Base-by-base conservation (phyloP, 2,888 invertebrate genomes). In the Anaspis maculata region DNA sequence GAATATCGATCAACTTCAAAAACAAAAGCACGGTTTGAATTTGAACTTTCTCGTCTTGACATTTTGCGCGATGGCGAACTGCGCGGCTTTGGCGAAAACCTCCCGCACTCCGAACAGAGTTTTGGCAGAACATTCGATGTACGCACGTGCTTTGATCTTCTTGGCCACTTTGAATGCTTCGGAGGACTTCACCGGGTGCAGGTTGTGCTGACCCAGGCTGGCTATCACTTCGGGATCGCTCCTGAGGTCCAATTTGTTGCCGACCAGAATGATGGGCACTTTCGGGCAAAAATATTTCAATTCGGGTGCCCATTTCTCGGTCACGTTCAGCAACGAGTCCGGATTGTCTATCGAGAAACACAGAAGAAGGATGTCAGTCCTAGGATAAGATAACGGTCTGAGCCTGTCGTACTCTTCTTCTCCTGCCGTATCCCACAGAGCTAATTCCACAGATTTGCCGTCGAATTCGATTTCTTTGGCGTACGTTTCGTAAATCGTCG, bases 301-400 rank as follows among this genome's bases (percentile, higher is more conserved):
- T 64, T 77, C 77, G 1, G 76, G 76, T 15, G 69, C 71, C 77
- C 77, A 77, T 53, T 76, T 78, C 51, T 74, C 73, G 11, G 69
- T 69, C 39, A 78, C 73, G 52, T 78, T 77, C 48, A 72, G 69
- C 48, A 77, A 59, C 43, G 73, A 74, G 56, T 73, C 73, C 3
- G 74, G 76, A 44, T 69, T 71, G 56, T 76, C 76, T 41, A 77
- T 71, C 28, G 72, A 68, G 61, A 76, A 77, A 58, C 77, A 78
- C 67, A 77, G 72, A 28, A 78, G 61, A 37, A 78, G 73, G 39
- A 76, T 73, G 54, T 76, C 73, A 3, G 76, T 76, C 54, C 75
- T 74, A 5, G 74, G 73, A 50, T 76, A 76, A 12, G 70, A 72
- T 19, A 72, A 55, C 7, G 73, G 74, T 15, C 74, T 59, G 22